Conservation (phyloP, 2,888 invertebrate species). For the Uloborus plumipes region DNA sequence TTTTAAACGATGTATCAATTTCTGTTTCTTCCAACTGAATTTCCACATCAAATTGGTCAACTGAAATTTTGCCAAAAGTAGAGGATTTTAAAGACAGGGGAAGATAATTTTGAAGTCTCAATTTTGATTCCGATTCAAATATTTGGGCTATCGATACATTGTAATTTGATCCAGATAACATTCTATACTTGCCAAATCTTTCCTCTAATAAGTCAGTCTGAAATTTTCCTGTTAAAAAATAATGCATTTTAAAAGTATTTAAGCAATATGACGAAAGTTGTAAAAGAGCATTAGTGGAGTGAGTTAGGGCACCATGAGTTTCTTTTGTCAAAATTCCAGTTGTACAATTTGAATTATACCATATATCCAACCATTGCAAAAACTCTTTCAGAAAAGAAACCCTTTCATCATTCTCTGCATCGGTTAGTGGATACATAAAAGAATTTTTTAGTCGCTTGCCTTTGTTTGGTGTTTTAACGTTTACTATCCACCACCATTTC, state of each 20-base stretch:
- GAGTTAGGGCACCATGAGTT: neutral
- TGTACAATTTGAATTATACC: neutral
- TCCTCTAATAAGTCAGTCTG: neutral
- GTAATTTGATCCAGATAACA: conserved; percentile 9
- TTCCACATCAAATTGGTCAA: too few relatives aligned
- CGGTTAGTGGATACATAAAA: neutral
- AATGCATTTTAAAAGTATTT: too few relatives aligned
- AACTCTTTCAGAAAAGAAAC: conserved; percentile 13
- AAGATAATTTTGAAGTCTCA: conserved; percentile 1
- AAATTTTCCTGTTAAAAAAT: neutral
- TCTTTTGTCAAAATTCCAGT: neutral
- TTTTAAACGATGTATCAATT: too few relatives aligned
- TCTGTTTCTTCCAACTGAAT: too few relatives aligned
- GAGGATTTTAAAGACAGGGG: too few relatives aligned
- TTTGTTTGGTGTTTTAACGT: conserved; percentile 11
- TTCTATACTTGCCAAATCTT: conserved; percentile 6
- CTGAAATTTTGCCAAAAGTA: too few relatives aligned
- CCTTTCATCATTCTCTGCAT: neutral
- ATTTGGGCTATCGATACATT: conserved; percentile 7
- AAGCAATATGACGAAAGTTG: too few relatives aligned
- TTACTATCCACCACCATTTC: conserved; percentile 22
- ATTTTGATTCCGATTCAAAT: conserved; percentile 15
- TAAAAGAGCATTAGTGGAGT: too few relatives aligned
- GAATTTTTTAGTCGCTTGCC: conserved; percentile 1
- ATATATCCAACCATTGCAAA: conserved; percentile 1